Evolutionary conservation across 2,888 invertebrate genomes (phyloP), one percentile per base, ranked within the genome.

Genomic region (Tenthredo distinguenda): DNA sequence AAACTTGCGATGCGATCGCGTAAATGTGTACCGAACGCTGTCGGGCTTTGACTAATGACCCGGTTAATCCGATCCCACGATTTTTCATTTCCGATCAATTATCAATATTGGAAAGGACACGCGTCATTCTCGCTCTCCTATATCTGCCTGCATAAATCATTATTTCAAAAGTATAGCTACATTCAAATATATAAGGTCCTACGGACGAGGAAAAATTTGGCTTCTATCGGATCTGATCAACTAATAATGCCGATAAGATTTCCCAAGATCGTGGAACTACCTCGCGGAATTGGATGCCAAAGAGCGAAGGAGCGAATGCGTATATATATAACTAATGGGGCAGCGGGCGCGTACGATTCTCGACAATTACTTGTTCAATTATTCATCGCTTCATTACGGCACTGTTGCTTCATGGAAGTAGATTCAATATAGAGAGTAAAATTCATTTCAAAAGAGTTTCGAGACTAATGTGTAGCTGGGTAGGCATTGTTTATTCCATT

Each of bases 31-130:
- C 77, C 34, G 18, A 55, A 4, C 50, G 40, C 62, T 81, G 81
- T 31, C 81, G 62, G 62, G 40, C 62, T 12, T 58, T 81, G 81
- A 81, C 62, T 81, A 62, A 81, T 81, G 81, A 26, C 50, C 77
- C 26, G 43, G 62, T 62, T 81, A 40, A 81, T 81, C 62, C 34
- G 12, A 81, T 62, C 12, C 40, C 15, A 21, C 40, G 81, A 62
- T 81, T 81, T 26, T 40, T 62, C 81, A 40, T 81, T 81, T 62
- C 62, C 31, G 9, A 81, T 81, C 81, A 81, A 81, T 81, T 81
- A 81, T 40, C 81, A 62, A 81, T 81, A 21, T 21, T 40, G 2
- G n/a, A 18, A 68, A 34, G 12, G 68, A 68, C 68, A 31, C 68
- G 6, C 68, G 68, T 34, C 34, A 34, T 34, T 7, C 43, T 9